Percentiles rank a stretch among this genome's conserved stretches.
phyloP scores from a whole-genome alignment of 2,797 vertebrate genomes.

The Melanotaenia maccullochi region DNA sequence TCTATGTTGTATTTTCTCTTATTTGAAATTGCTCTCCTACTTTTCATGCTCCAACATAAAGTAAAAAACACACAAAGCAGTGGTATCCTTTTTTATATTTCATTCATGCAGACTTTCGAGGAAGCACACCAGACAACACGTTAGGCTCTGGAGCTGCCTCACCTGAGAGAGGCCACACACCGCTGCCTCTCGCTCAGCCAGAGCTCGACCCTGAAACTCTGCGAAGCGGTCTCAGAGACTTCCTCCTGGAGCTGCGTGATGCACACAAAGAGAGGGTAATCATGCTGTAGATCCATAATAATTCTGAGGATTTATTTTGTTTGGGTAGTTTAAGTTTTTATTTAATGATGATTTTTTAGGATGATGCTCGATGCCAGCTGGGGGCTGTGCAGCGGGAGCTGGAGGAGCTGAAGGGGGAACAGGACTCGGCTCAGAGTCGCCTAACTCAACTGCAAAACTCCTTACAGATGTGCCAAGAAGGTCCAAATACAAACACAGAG shows the following conservation, averaged over 20 bases:
- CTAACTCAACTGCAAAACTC: constrained; percentile 85
- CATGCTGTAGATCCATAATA: background rate
- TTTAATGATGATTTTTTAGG: constrained; percentile 75
- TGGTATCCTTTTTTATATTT: constrained; percentile 3
- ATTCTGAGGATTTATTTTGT: background rate
- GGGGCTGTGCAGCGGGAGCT: constrained; percentile 81
- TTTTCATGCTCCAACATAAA: background rate
- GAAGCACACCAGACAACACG: constrained; percentile 81
- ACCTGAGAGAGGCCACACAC: constrained; percentile 79
- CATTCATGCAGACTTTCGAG: constrained; percentile 65
- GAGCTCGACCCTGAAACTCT: constrained; percentile 89
- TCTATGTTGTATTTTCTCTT: background rate
- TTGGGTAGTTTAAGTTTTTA: constrained; percentile 11
- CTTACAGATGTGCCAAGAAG: constrained; percentile 87
- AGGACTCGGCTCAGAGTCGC: constrained; percentile 75
- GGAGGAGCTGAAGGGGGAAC: constrained; percentile 83
- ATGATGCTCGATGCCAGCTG: constrained; percentile 85
- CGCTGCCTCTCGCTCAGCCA: constrained; percentile 65
- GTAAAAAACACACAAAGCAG: background rate
- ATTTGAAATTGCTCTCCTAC: background rate
- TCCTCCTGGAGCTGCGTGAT: constrained; percentile 89
- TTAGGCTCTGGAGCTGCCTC: constrained; percentile 73
- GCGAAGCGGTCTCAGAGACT: constrained; percentile 86
- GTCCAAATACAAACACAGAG: constrained; percentile 43
- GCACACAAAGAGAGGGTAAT: constrained; percentile 88